Conservation (phyloP, 2,113 vertebrate genomes). For the Cyanoderma ruficeps region DNA sequence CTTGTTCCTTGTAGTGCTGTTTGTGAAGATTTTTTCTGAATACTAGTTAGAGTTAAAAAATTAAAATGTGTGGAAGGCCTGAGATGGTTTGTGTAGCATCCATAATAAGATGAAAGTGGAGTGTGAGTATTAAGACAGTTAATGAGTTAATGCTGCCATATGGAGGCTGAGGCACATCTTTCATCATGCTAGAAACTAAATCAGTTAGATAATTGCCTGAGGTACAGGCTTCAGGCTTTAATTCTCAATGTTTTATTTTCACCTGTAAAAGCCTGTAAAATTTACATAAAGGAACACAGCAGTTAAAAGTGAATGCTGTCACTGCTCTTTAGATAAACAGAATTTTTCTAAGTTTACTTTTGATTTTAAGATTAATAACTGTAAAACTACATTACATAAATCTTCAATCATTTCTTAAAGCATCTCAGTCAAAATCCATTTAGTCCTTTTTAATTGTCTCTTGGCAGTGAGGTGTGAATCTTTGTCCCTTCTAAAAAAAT, state of each 20-base stretch:
- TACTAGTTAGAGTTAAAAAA: not conserved
- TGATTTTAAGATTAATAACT: not conserved
- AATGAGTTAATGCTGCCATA: not conserved
- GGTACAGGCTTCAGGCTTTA: not conserved
- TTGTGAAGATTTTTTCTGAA: not conserved
- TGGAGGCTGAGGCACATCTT: not conserved
- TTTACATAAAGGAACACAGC: not conserved
- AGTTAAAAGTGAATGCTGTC: not conserved
- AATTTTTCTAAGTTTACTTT: not conserved
- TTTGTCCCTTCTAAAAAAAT: not conserved
- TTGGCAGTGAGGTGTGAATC: not conserved
- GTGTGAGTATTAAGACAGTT: not conserved
- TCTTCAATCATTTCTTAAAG: not conserved
- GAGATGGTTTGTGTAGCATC: not conserved
- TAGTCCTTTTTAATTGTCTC: not conserved
- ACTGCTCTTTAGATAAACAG: not conserved
- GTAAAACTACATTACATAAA: not conserved
- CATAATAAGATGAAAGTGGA: not conserved
- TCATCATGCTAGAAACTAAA: not conserved
- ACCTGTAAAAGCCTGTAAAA: not conserved
- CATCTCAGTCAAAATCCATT: not conserved
- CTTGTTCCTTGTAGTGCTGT: not conserved
- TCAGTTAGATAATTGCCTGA: not conserved
- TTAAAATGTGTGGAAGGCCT: not conserved
- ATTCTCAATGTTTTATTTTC: not conserved